These are phyloP conservation scores for Pluvialis apricaria DNA, from an alignment of 2,113 vertebrate species.

Conservation along the genomic window DNA sequence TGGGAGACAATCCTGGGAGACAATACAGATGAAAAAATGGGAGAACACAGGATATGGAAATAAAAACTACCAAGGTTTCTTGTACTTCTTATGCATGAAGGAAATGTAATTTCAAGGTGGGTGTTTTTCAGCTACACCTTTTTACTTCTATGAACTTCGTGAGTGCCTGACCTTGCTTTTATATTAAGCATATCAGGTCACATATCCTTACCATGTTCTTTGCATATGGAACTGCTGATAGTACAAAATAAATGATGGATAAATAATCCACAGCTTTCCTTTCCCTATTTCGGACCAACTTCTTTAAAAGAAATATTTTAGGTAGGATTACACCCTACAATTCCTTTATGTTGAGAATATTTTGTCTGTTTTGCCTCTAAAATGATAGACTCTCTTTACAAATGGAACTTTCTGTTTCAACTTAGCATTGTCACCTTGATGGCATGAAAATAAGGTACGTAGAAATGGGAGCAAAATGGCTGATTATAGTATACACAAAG, in stretches of 20 bases:
- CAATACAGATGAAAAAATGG: background rate
- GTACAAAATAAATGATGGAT: background rate
- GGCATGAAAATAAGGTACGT: no score
- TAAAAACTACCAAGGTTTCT: background rate
- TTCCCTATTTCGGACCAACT: background rate
- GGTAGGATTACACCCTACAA: background rate
- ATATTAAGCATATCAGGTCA: background rate
- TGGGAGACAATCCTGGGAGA: background rate
- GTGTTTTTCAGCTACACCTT: background rate
- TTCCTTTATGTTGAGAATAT: background rate
- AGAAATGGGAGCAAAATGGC: no score
- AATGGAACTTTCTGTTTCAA: no score
- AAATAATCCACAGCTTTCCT: background rate
- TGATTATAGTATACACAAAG: no score
- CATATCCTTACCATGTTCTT: background rate
- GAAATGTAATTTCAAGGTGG: background rate
- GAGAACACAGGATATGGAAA: background rate
- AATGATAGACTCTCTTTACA: background rate
- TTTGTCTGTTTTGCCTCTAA: background rate
- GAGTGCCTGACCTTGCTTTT: background rate
- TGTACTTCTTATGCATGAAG: background rate
- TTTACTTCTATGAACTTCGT: background rate
- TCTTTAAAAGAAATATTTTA: background rate
- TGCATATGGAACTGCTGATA: background rate
- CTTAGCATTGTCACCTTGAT: no score